Conservation (phyloP, 2,888 invertebrate species). For the Fragum whitleyi region DNA sequence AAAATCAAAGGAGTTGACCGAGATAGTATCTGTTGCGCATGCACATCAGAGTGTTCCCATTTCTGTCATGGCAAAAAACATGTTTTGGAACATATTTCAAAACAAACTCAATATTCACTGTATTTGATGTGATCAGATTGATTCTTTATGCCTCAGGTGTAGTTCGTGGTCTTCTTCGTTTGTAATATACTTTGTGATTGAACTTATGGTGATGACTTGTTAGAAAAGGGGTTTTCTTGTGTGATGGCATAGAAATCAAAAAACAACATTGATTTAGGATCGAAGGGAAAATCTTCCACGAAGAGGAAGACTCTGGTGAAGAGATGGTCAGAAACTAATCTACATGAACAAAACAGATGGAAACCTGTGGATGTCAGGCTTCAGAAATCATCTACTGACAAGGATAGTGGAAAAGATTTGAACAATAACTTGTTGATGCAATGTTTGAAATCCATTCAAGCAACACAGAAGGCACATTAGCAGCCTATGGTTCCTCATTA, state of each 20-base stretch:
- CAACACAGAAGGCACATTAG: neutral
- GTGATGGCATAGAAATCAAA: neutral
- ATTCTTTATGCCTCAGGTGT: neutral
- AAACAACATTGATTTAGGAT: neutral
- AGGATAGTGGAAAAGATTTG: neutral
- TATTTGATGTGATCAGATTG: too few relatives aligned
- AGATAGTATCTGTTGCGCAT: too few relatives aligned
- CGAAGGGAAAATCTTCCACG: neutral
- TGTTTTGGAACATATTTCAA: too few relatives aligned
- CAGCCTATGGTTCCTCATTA: neutral
- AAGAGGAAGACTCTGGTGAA: neutral
- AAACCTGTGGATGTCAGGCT: neutral
- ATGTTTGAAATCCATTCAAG: neutral
- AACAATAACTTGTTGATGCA: constrained; percentile 10
- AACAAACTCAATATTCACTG: too few relatives aligned
- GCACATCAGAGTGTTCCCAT: too few relatives aligned
- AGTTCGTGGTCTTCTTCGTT: neutral
- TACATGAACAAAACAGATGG: neutral
- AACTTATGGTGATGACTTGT: too few relatives aligned
- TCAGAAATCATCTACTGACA: neutral
- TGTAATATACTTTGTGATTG: neutral
- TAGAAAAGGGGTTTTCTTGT: neutral
- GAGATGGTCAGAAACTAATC: neutral
- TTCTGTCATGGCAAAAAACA: too few relatives aligned
- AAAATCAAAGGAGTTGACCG: too few relatives aligned